These are phyloP conservation scores for Latrodectus geometricus DNA, from an alignment of 1,140 invertebrate species.

Conservation along the genomic window DNA sequence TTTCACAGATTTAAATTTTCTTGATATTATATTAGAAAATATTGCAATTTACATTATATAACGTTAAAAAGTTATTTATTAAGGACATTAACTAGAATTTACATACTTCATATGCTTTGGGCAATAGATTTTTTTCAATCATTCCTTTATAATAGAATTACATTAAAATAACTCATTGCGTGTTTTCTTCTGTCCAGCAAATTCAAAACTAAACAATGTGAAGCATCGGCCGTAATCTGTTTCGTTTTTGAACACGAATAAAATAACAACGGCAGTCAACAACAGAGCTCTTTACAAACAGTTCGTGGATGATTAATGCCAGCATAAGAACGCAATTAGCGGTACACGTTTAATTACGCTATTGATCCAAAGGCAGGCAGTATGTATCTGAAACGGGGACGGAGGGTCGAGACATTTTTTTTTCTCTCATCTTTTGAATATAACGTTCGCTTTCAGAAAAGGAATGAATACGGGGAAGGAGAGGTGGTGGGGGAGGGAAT, in stretches of 20 bases:
- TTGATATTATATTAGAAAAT: too few species aligned
- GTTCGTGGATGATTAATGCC: conserved; percentile 54
- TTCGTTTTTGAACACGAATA: background rate
- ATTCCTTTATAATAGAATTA: too few species aligned
- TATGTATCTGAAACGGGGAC: conserved; percentile 34
- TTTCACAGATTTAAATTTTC: too few species aligned
- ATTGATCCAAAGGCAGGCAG: conserved; percentile 38
- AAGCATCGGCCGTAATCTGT: too few species aligned
- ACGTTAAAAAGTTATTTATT: too few species aligned
- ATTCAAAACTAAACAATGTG: too few species aligned
- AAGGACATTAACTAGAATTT: too few species aligned
- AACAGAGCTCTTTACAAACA: conserved; percentile 37
- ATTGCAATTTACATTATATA: too few species aligned
- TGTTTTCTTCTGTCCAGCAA: too few species aligned
- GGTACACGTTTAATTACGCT: conserved; percentile 57
- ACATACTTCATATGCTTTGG: too few species aligned
- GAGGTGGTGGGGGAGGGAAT: conserved; percentile 14
- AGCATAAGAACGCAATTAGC: conserved; percentile 60
- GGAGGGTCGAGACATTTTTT: conserved; percentile 11
- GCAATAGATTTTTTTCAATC: too few species aligned
- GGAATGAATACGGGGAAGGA: conserved; percentile 13
- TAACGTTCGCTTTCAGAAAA: conserved; percentile 28
- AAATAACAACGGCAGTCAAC: conserved; percentile 51
- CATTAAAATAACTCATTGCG: too few species aligned
- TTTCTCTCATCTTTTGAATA: background rate